Evolutionary conservation across 2,113 vertebrate genomes (phyloP), one percentile per base, ranked within the genome.

Genomic region (Brachirus orientalis): DNA sequence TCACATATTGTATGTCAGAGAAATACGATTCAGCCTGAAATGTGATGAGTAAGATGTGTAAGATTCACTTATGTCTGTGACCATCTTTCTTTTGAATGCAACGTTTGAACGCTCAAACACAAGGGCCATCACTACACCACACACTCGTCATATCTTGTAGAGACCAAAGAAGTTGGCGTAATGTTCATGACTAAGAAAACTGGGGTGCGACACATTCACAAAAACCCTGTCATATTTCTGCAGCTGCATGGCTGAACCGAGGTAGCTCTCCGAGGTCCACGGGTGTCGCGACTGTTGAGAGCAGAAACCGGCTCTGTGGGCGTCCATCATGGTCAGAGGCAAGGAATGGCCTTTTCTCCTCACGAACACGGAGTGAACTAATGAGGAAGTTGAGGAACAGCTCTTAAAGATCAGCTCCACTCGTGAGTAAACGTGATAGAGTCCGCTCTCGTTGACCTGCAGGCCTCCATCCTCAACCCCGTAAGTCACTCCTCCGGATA

Each of bases 401-500:
- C 10, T 0, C 0, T 52, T 85, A 10, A 93, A 83, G 1, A 93
- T 86, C 75, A 97, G 84, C 75, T 95, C 91, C 17, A 98, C 89
- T 0, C 93, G 94, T 14, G 95, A 94, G 86, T 97, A 97, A 8
- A 97, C 79, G 0, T 96, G 95, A 87, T 96, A 96, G 0, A 94
- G 70, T 16, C 96, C 96, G 0, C 91, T 91, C 64, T 95, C 87
- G 0, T 92, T 95, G 82, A 97, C 86, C 50, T 93, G 62, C 0
- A 98, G 91, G 7, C 91, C 86, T 0, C 92, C 92, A 0, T 95
- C 63, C 12, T 83, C 52, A 7, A 6, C 1, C 0, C 7, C 83
- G 76, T 98, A 97, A 0, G 13, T 7, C 60, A 93, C 89, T 16
- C 93, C 58, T 3, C 93, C 94, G 0, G 81, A 80, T 13, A 82